These are phyloP conservation scores for Lasioglossum leucozonium DNA, from an alignment of 2,888 invertebrate genomes.

Conservation along the genomic window DNA sequence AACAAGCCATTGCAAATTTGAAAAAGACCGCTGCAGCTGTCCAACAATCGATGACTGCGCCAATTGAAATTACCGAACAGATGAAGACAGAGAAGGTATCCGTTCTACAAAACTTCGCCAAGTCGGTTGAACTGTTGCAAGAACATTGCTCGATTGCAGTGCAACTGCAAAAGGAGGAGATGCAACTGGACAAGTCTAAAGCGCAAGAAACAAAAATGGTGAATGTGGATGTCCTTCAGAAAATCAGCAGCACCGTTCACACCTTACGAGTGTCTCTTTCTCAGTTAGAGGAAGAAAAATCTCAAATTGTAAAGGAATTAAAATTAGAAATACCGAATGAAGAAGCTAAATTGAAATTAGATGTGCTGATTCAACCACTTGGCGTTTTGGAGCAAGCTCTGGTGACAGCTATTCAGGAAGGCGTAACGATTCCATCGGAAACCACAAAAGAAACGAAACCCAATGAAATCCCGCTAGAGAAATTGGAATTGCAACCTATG, in stretches of 20 bases:
- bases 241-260: conserved; percentile 58
- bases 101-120: conserved; percentile 83
- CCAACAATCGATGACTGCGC: conserved; percentile 51
- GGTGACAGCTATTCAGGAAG: conserved; percentile 33
- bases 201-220: conserved; percentile 19
- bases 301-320: conserved; percentile 34
- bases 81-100: conserved; percentile 62
- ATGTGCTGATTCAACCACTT: conserved; percentile 63
- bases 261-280: conserved; percentile 52
- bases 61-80: conserved; percentile 40
- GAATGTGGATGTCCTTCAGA: conserved; percentile 55
- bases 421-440: conserved; percentile 8
- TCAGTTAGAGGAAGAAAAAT: conserved; percentile 40
- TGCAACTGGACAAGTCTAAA: not conserved
- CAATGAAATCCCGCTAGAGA: conserved; percentile 14
- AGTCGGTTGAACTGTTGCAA: conserved; percentile 77
- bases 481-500: conserved; percentile 50
- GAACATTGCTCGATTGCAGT: conserved; percentile 65
- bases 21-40: conserved; percentile 55
- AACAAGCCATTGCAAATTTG: conserved; percentile 75
- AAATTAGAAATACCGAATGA: conserved; percentile 39
- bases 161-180: conserved; percentile 24
- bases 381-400: conserved; percentile 59
- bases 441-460: conserved; percentile 3
- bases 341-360: conserved; percentile 39